Evolutionary conservation across 2,113 vertebrate genomes (phyloP).

Genomic region (Irena cyanogastra): DNA sequence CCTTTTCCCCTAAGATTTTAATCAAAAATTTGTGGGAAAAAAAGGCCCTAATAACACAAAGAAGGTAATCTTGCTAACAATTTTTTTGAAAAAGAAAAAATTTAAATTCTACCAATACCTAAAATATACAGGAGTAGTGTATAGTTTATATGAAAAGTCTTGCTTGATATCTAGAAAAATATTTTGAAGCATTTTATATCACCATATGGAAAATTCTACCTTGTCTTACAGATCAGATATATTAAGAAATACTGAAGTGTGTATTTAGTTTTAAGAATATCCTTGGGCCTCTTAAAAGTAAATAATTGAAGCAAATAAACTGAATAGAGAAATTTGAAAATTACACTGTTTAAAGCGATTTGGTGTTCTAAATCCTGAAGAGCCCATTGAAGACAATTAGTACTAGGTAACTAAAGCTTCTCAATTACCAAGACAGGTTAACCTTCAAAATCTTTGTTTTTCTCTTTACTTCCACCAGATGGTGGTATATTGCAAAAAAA

Average conservation of each 20-base stretch:
- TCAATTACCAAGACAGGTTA: too few relatives aligned
- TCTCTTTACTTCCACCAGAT: slow-evolving; percentile 44
- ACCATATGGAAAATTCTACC: not conserved
- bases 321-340: not conserved
- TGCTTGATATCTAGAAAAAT: not conserved
- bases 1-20: not conserved
- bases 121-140: not conserved
- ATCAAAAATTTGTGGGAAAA: not conserved
- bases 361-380: not conserved
- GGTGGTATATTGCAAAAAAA: slow-evolving; percentile 21
- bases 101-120: not conserved
- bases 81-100: not conserved
- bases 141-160: not conserved
- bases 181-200: not conserved
- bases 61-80: not conserved
- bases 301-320: not conserved
- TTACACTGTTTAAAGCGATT: not conserved
- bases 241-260: not conserved
- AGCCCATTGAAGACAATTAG: not conserved
- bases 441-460: not conserved
- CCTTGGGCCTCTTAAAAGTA: not conserved
- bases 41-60: not conserved
- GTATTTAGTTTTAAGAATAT: not conserved
- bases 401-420: not conserved
- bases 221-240: not conserved